phyloP scores from a whole-genome alignment of 2,888 invertebrate species.

The Xylophagus ater region DNA sequence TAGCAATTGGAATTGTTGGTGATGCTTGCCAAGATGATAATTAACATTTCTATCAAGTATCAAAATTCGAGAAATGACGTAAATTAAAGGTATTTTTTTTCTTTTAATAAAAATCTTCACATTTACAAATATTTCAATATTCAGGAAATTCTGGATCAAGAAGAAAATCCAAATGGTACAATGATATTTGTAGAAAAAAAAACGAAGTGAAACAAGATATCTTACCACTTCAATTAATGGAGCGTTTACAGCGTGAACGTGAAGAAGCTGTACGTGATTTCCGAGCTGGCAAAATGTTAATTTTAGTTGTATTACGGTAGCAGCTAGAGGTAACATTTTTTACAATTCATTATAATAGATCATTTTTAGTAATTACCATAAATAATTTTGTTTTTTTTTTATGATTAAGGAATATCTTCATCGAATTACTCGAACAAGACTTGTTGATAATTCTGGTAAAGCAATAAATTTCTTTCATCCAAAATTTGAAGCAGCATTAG shows the following conservation, averaged over 20 bases:
- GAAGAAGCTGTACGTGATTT: slow-evolving; percentile 92
- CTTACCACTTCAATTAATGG: slow-evolving; percentile 98
- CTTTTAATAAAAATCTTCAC: too few species aligned
- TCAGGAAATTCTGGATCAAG: slow-evolving; percentile 29
- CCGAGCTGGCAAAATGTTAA: slow-evolving; percentile 58
- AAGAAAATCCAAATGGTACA: slow-evolving; percentile 41
- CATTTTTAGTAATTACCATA: background rate
- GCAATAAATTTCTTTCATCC: slow-evolving; percentile 77
- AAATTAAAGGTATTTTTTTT: slow-evolving; percentile 45
- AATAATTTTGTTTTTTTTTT: slow-evolving; percentile 37
- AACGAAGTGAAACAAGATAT: slow-evolving; percentile 61
- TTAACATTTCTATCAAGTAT: slow-evolving; percentile 61
- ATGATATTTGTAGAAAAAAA: slow-evolving; percentile 89
- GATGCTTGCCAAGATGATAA: slow-evolving; percentile 86
- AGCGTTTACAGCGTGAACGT: slow-evolving; percentile 86
- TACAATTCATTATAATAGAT: background rate
- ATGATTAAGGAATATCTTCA: slow-evolving; percentile 95
- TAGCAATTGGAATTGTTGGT: slow-evolving; percentile 84
- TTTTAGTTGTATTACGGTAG: slow-evolving; percentile 90
- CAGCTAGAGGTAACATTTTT: slow-evolving; percentile 60
- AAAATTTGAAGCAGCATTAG: slow-evolving; percentile 49
- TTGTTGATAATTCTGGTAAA: slow-evolving; percentile 81
- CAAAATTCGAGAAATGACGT: slow-evolving; percentile 60
- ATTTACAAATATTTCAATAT: too few species aligned
- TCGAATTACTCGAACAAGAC: slow-evolving; percentile 87